These are phyloP conservation scores for Probosciger aterrimus DNA, from an alignment of 2,113 vertebrate species.

Conservation along the genomic window DNA sequence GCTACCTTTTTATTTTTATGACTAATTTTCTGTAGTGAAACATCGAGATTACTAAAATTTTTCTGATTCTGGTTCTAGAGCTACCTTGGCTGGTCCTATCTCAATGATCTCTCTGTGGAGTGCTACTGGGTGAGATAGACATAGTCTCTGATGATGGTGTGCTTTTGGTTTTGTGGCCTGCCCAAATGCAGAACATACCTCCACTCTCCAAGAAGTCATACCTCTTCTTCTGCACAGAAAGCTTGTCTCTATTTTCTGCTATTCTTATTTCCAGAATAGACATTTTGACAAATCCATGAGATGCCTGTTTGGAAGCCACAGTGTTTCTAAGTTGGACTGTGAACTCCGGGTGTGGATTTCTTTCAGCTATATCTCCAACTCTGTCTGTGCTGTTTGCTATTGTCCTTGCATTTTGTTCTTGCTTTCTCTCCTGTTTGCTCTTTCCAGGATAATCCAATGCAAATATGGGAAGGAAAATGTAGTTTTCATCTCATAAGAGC, in stretches of 20 bases:
- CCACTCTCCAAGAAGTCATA: neutral
- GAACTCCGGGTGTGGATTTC: neutral
- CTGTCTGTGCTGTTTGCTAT: neutral
- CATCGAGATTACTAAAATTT: neutral
- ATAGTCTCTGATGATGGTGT: neutral
- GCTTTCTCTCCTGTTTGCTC: neutral
- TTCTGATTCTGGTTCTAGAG: neutral
- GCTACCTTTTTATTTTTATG: neutral
- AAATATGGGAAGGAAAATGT: neutral
- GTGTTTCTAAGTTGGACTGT: neutral
- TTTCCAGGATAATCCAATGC: neutral
- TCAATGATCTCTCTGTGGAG: neutral
- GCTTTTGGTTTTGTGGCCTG: neutral
- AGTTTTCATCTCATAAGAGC: neutral
- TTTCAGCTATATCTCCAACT: neutral
- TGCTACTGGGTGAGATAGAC: neutral
- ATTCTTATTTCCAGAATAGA: neutral
- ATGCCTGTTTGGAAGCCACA: neutral
- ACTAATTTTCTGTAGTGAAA: neutral
- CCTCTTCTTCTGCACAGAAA: neutral
- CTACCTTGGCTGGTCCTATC: neutral
- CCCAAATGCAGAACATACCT: neutral
- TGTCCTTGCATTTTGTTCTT: neutral
- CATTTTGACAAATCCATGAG: neutral
- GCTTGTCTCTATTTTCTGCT: neutral